Evolutionary conservation across 64 coral and sea anemone genomes (phyloP).

Genomic region (Astreopora myriophthalma): DNA sequence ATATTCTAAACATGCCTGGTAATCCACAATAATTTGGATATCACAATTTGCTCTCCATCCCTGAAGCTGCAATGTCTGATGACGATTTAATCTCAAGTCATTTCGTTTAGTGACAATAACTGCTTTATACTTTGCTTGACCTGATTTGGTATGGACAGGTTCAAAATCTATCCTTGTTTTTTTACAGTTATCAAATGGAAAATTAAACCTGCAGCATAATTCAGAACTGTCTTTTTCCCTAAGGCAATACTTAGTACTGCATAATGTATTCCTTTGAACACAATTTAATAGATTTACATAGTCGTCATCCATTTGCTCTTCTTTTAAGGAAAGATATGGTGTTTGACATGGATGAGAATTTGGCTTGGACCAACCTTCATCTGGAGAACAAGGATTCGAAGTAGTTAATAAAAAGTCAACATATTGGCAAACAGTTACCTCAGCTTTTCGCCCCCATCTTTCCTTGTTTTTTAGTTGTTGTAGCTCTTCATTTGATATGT

Average conservation of each 20-base stretch:
- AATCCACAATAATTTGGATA: constrained; percentile 11
- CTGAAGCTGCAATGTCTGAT: constrained; percentile 38
- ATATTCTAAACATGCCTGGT: constrained; percentile 37
- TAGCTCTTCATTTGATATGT: constrained; percentile 2
- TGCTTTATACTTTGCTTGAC: constrained; percentile 52
- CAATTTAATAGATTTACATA: constrained; percentile 45
- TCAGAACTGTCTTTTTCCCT: constrained; percentile 29
- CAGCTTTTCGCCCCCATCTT: not conserved
- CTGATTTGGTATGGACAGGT: constrained; percentile 57
- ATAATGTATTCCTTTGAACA: constrained; percentile 44
- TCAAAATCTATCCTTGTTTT: constrained; percentile 60
- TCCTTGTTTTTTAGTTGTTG: constrained; percentile 19
- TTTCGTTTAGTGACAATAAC: constrained; percentile 62
- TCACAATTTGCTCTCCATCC: constrained; percentile 51
- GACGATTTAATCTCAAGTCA: constrained; percentile 48
- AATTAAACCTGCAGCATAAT: constrained; percentile 51
- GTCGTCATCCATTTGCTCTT: constrained; percentile 36
- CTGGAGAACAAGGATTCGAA: constrained; percentile 44
- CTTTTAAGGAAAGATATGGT: not conserved
- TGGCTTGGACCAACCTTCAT: constrained; percentile 48
- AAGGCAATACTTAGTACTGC: constrained; percentile 39
- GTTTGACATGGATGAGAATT: constrained; percentile 53
- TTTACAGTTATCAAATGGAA: constrained; percentile 34
- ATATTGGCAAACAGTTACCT: constrained; percentile 35
- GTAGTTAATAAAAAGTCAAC: constrained; percentile 45